phyloP scores from a whole-genome alignment of 1,140 invertebrate species.

The Caenorhabditis briggsae region DNA sequence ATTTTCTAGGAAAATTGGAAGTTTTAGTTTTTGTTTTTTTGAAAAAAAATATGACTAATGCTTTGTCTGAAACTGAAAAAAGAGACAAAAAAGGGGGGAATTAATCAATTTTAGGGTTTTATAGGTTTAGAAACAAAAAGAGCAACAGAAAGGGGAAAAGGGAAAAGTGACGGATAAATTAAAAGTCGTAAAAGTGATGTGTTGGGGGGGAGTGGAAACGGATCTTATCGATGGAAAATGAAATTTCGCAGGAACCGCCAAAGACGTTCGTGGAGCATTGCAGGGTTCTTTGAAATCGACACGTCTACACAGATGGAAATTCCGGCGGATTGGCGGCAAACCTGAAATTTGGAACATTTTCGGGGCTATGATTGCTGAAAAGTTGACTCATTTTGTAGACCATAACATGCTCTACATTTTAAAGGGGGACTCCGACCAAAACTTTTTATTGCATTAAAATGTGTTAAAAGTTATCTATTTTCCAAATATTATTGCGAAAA shows the following conservation, averaged over 20 bases:
- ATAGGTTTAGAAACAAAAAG: background rate
- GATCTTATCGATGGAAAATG: background rate
- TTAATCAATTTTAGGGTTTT: background rate
- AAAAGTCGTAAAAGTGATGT: slow-evolving; percentile 42
- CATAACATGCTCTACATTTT: no score
- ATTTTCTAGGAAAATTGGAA: slow-evolving; percentile 1
- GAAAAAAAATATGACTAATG: no score
- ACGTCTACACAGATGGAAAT: slow-evolving; percentile 54
- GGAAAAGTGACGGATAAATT: background rate
- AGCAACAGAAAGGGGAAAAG: slow-evolving; percentile 5
- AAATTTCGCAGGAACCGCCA: slow-evolving; percentile 43
- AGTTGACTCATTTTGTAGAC: no score
- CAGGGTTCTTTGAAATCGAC: slow-evolving; percentile 37
- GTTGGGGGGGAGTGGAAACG: background rate
- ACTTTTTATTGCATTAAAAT: no score
- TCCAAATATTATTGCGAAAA: no score
- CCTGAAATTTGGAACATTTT: background rate
- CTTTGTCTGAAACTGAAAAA: background rate
- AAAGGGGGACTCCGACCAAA: no score
- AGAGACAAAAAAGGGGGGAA: background rate
- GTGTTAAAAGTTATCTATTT: no score
- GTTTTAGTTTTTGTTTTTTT: no score
- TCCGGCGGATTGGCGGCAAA: slow-evolving; percentile 54
- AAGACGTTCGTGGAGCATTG: slow-evolving; percentile 32
- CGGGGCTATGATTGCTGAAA: no score